Conservation (phyloP, 2,797 vertebrate species). For the Philypnodon macrostomus region DNA sequence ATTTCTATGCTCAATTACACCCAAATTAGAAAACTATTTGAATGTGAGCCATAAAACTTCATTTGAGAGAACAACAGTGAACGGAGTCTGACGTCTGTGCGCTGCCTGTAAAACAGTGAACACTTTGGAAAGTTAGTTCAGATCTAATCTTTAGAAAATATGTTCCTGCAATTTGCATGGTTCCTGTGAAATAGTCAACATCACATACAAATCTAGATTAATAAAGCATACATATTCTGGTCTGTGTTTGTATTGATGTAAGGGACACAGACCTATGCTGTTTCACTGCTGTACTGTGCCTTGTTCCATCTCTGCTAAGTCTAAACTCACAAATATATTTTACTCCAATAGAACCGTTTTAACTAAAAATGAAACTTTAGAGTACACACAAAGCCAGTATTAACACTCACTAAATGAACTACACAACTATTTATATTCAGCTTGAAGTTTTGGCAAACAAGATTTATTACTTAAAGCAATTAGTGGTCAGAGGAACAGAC, state of each 20-base stretch:
- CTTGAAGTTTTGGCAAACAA: conserved; percentile 65
- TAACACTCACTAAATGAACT: conserved; percentile 53
- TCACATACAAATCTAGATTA: not conserved
- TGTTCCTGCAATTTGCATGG: not conserved
- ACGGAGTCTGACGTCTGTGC: not conserved
- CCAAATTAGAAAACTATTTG: conserved; percentile 8
- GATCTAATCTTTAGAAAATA: not conserved
- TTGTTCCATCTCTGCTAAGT: no score
- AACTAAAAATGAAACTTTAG: conserved; percentile 40
- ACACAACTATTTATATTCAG: conserved; percentile 66
- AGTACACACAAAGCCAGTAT: conserved; percentile 58
- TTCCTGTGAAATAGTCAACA: not conserved
- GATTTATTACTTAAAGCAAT: conserved; percentile 66
- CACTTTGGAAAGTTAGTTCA: conserved; percentile 2
- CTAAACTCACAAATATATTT: no score
- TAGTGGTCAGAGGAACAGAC: conserved; percentile 56
- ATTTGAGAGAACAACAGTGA: not conserved
- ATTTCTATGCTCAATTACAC: conserved; percentile 14
- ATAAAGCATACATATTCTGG: not conserved
- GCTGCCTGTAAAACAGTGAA: conserved; percentile 3
- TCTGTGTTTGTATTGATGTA: no score
- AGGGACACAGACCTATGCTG: no score
- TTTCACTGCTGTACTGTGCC: not conserved
- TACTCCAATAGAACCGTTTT: no score
- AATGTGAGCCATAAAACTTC: conserved; percentile 6